These are phyloP conservation scores for Diachrysia chrysitis DNA, from an alignment of 2,888 invertebrate species.

Conservation along the genomic window DNA sequence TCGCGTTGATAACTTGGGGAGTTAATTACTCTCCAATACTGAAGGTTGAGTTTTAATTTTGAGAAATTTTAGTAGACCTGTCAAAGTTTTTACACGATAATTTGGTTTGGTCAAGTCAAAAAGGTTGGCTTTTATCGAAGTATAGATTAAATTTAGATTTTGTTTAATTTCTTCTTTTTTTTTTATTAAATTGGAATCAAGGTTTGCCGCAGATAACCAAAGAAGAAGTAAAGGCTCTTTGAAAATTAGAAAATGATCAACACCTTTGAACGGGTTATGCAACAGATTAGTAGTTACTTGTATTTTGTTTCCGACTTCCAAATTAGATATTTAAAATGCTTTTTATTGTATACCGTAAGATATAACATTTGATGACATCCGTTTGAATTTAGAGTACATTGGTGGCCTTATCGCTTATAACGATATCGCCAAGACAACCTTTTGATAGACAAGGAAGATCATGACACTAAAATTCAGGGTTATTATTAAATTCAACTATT, in stretches of 20 bases:
- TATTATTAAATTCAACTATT: no score
- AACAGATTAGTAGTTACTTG: neutral
- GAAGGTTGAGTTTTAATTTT: constrained; percentile 35
- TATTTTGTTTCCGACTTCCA: neutral
- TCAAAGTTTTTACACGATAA: constrained; percentile 15
- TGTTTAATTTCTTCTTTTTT: neutral
- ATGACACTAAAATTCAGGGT: no score
- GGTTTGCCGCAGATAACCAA: no score
- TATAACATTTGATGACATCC: neutral
- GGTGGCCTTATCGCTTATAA: neutral
- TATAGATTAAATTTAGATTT: neutral
- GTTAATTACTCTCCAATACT: constrained; percentile 52
- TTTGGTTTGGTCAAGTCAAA: neutral
- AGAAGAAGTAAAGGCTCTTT: no score
- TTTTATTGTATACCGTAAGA: neutral
- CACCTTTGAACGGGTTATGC: no score
- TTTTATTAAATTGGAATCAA: neutral
- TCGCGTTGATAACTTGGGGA: constrained; percentile 31
- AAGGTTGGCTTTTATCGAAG: neutral
- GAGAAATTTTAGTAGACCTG: constrained; percentile 12
- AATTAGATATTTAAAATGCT: no score
- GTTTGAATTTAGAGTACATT: neutral
- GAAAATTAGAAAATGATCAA: no score
- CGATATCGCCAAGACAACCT: neutral
- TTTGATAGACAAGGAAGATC: neutral